phyloP scores from a whole-genome alignment of 2,888 invertebrate species.

The Phalera bucephala region DNA sequence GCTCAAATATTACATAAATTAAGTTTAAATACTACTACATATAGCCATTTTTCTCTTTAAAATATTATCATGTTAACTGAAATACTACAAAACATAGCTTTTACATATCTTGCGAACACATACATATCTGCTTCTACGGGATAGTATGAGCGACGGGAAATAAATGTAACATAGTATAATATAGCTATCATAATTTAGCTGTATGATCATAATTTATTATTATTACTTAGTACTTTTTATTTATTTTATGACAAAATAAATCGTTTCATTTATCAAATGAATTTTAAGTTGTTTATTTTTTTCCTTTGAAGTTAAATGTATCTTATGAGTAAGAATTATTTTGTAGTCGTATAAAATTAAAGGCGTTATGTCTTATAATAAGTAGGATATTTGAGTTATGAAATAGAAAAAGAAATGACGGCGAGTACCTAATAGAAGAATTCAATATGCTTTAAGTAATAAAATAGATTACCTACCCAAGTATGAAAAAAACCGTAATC shows the following conservation, averaged over 20 bases:
- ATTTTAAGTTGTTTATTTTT: constrained; percentile 45
- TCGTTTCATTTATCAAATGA: constrained; percentile 43
- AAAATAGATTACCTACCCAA: no score
- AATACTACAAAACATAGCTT: constrained; percentile 20
- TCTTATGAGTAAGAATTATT: no score
- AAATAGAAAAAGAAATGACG: no score
- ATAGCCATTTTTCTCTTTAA: constrained; percentile 2
- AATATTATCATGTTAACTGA: constrained; percentile 8
- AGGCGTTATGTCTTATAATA: no score
- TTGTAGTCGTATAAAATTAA: no score
- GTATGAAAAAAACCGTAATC: no score
- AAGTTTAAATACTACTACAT: neutral
- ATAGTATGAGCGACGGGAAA: constrained; percentile 41
- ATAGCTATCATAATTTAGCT: constrained; percentile 36
- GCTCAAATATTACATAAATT: constrained; percentile 11
- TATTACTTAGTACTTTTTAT: constrained; percentile 42
- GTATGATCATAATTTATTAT: constrained; percentile 36
- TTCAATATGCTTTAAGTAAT: constrained; percentile 57
- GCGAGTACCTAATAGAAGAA: no score
- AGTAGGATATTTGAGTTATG: no score
- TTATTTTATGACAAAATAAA: constrained; percentile 53
- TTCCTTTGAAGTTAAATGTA: no score
- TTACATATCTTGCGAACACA: constrained; percentile 55
- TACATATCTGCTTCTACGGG: constrained; percentile 79
- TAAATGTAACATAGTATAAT: constrained; percentile 40